Evolutionary conservation across 2,113 vertebrate genomes (phyloP), one percentile per base, ranked within the genome.

Genomic region (Sarotherodon lohbergeri): DNA sequence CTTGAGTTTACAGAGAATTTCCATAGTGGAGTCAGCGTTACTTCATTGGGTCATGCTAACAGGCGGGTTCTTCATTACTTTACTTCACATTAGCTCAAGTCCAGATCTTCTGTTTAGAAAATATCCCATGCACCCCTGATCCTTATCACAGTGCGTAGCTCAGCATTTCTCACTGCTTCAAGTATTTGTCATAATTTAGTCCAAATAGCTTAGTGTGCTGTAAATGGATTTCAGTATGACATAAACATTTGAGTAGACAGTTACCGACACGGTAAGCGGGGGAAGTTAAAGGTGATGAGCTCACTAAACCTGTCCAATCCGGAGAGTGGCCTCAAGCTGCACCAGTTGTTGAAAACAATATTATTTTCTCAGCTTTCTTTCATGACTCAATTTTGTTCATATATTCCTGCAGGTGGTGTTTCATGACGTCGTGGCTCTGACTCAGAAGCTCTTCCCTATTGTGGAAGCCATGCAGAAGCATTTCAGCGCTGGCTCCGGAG

Each of bases 381-480:
- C 24, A 5, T 78, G 12, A 85, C 52, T 57, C 43, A 12, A 3
- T 7, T 56, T 4, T 91, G 17, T 52, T 56, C 22, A 46, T 89
- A 22, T 10, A 81, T 22, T 54, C 12, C n/a, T 83, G 16, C 90
- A 99, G 99, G 97, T 99, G n/a, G 91, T 96, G 83, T 98, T 99
- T 96, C 98, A 99, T 1, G 97, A 98, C 27, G 98, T 99, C 22
- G 94, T 90, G 0, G 94, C 91, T 39, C 95, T 99, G 92, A 98
- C 98, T 0, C 97, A 97, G 84, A 98, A 97, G 96, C 97, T 99
- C 66, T 98, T 98, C 84, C 98, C 98, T 0, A 92, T 98, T 0
- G 98, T 99, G 29, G 97, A 98, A 94, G 97, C 97, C 89, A 98
- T 99, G 98, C 99, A 99, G 97, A 98, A 98, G 91, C 97, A 98